Base-by-base conservation (phyloP, 2,888 invertebrate genomes). In the Stratiomys singularior region DNA sequence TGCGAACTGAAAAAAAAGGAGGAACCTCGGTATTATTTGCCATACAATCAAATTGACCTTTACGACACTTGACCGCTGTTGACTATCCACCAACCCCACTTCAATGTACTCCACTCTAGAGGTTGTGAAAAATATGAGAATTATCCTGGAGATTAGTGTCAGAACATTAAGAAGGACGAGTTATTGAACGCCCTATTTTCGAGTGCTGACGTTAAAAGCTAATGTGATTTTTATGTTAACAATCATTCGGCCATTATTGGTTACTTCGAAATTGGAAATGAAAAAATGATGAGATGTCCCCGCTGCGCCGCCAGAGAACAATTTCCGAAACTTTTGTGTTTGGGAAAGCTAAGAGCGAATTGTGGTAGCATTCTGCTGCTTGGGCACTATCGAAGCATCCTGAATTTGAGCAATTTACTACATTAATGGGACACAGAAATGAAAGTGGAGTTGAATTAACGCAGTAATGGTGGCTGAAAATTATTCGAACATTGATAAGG, bases 191-290 rank as follows among this genome's bases (percentile, higher is more conserved):
- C 15, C 4, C 4, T n/a, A 13, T 52, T 3, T 52, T 52, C 7
- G 52, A 5, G 58, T 23, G 58, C 4, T 3, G 23, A 60, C 25
- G 58, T 25, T 60, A 60, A 60, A 60, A 60, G 58, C 58, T 60
- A 60, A 60, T 60, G 58, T 60, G 58, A 60, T 60, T 60, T 60
- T 60, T 60, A 60, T 60, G 58, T 60, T 60, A 60, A 60, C 58
- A 60, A 60, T 60, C 58, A 60, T 60, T 60, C 23, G 9, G 25
- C 58, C 58, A 60, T 60, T 60, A 60, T 23, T 11, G 3, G 4
- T 18, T 60, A 4, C 25, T 25, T 9, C 58, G 21, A 60, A 23
- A 25, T 60, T 60, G 58, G 25, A 60, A 23, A 23, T 60, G 58
- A 60, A 60, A 60, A 60, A 18, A n/a, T 60, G 58, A 60, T 60